A percentile compares a stretch with the other conserved stretches of the same genome.
These are phyloP conservation scores for Barnardius zonarius DNA, from an alignment of 2,113 vertebrate genomes.

Conservation along the genomic window DNA sequence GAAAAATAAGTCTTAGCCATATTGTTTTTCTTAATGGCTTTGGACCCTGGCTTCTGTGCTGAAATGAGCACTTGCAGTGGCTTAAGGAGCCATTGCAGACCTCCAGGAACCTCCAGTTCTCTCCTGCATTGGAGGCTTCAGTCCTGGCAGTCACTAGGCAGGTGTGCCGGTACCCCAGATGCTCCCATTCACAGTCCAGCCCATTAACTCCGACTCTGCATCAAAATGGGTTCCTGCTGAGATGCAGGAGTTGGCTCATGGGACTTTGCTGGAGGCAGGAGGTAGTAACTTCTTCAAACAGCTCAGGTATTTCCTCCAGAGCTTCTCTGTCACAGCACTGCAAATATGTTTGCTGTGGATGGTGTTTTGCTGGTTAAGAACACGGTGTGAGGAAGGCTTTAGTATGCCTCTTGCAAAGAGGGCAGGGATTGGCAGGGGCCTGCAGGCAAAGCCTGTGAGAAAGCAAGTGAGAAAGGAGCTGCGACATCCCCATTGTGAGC, in stretches of 20 bases:
- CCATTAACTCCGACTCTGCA: not conserved
- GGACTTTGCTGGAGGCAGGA: not conserved
- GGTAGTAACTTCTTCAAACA: not conserved
- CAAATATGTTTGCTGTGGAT: not conserved
- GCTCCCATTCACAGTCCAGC: not conserved
- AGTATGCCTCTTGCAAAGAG: not conserved
- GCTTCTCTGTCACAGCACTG: not conserved
- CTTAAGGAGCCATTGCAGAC: not conserved
- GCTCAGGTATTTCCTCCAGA: constrained; percentile 33
- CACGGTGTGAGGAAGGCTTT: not conserved
- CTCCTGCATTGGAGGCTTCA: not conserved
- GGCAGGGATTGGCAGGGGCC: not conserved
- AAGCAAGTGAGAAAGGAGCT: not conserved
- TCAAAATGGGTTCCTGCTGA: not conserved
- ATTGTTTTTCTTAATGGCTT: not conserved
- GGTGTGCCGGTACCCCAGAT: not conserved
- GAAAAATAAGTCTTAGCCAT: not conserved
- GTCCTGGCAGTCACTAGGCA: fast-evolving
- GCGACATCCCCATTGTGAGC: not conserved
- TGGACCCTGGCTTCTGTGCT: not conserved
- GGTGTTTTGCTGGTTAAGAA: not conserved
- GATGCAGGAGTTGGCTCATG: not conserved
- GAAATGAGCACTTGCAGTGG: not conserved
- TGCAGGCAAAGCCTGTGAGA: not conserved
- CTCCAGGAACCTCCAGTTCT: not conserved